phyloP scores from a whole-genome alignment of 2,113 vertebrate species.

The Gallinago undulata region DNA sequence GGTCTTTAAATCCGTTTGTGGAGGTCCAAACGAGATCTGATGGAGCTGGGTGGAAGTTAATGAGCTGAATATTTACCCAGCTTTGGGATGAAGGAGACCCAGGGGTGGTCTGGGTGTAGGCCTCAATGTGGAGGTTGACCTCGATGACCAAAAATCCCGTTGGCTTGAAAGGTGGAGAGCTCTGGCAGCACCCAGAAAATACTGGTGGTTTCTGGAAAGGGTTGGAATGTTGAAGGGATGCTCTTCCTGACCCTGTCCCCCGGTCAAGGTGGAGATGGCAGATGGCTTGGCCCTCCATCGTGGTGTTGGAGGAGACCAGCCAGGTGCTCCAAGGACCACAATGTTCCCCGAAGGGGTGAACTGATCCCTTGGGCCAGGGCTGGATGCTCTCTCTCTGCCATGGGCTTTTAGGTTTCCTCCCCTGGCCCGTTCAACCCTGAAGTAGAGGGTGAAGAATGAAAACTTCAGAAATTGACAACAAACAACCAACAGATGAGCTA shows the following conservation, averaged over 20 bases:
- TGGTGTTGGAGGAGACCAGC: fast-evolving
- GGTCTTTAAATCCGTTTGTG: background rate
- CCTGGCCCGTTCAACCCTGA: background rate
- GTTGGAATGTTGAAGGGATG: background rate
- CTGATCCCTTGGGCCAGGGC: too few relatives aligned
- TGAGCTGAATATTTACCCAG: background rate
- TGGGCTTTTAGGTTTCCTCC: background rate
- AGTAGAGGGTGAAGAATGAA: background rate
- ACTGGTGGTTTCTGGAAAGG: background rate
- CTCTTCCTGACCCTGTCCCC: background rate
- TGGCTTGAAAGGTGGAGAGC: background rate
- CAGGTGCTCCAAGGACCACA: background rate
- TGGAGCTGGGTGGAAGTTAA: background rate
- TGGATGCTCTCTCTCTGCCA: background rate
- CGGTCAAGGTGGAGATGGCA: background rate
- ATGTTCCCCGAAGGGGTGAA: background rate
- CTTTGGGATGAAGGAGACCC: background rate
- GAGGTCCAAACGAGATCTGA: background rate
- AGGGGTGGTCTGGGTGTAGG: background rate
- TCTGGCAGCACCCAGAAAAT: background rate
- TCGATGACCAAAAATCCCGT: background rate
- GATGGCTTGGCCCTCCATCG: background rate
- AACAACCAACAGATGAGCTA: background rate
- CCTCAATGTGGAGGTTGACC: background rate
- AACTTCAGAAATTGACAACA: background rate